Conservation (phyloP, 2,113 vertebrate genomes). For the Vidua chalybeata region DNA sequence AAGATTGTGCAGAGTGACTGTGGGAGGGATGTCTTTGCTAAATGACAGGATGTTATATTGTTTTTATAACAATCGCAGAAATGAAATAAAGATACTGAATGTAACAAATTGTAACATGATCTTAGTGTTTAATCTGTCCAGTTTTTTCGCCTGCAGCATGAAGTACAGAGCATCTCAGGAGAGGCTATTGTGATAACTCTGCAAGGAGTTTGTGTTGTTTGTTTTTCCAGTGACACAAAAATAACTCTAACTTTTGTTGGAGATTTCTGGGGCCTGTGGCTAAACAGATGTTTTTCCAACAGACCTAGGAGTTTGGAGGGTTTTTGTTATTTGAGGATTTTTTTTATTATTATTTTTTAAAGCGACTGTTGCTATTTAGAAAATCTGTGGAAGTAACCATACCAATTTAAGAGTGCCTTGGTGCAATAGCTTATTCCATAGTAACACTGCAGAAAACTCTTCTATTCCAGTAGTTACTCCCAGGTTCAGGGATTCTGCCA, state of each 20-base stretch:
- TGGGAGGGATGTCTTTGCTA: background rate
- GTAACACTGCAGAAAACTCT: background rate
- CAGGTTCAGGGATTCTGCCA: background rate
- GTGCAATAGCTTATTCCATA: background rate
- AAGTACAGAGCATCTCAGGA: background rate
- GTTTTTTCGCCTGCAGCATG: background rate
- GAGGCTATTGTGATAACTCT: background rate
- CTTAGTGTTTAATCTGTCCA: background rate
- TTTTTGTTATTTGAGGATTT: background rate
- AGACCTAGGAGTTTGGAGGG: background rate
- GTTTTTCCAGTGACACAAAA: background rate
- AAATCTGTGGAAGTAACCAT: background rate
- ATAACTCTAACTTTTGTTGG: background rate
- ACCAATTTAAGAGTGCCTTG: background rate
- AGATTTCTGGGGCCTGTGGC: background rate
- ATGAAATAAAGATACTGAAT: constrained; percentile 4
- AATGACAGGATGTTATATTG: background rate
- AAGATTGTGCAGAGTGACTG: background rate
- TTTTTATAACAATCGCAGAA: background rate
- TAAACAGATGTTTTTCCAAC: background rate
- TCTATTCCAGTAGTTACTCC: background rate
- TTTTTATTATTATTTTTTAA: background rate
- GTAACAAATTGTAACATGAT: background rate
- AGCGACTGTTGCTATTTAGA: background rate
- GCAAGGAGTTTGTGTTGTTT: background rate